Conservation (phyloP, 2,797 vertebrate species). For the Petrocephalus schoutedeni region DNA sequence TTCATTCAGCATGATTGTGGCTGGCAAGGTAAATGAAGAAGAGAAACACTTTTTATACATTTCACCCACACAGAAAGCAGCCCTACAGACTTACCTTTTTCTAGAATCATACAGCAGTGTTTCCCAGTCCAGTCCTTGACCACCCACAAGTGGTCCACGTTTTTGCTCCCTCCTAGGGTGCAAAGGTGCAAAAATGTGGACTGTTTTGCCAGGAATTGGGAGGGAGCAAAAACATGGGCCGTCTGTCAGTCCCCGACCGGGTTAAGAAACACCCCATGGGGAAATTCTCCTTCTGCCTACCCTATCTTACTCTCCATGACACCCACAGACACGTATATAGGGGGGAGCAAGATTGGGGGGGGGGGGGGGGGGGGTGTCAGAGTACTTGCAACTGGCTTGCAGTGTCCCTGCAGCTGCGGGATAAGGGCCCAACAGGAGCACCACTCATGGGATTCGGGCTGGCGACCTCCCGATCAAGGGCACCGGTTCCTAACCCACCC, state of each 20-base stretch:
- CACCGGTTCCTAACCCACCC: not conserved
- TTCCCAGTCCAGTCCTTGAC: not conserved
- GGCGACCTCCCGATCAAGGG: not conserved
- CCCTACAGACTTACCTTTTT: not conserved
- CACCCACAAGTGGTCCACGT: not conserved
- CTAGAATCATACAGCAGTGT: not conserved
- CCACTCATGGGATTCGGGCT: not conserved
- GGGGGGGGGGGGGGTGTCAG: not conserved
- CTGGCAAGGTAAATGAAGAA: constrained; percentile 36
- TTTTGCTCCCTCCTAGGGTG: not conserved
- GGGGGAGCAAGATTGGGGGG: not conserved
- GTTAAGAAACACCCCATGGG: not conserved
- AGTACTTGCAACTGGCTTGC: not conserved
- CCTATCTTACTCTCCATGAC: too few species aligned
- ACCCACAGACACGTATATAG: too few species aligned
- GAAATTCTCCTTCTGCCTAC: too few species aligned
- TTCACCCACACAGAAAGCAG: not conserved
- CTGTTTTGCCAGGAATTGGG: too few species aligned
- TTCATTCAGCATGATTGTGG: constrained; percentile 88
- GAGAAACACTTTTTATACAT: not conserved
- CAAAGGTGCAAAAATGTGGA: too few species aligned
- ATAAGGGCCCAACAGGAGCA: not conserved
- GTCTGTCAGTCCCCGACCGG: not conserved
- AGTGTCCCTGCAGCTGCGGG: not conserved
- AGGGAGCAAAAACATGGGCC: not conserved